Conservation (phyloP, 2,888 invertebrate species). For the Pelosia muscerda region DNA sequence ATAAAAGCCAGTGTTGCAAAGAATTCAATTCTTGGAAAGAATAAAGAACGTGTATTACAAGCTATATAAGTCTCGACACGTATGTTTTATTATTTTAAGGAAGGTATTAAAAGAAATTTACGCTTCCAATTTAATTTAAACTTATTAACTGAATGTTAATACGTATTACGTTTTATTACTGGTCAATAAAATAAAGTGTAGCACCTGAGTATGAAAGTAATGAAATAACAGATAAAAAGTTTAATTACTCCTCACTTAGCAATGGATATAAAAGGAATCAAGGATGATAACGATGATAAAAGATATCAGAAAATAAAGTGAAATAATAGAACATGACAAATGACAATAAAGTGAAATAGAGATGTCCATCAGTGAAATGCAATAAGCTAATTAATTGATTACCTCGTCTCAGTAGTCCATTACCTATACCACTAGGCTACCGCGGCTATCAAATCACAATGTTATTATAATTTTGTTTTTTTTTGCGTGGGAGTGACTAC, state of each 20-base stretch:
- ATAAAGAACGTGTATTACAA: conserved; percentile 20
- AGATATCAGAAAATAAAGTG: not conserved
- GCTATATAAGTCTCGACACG: conserved; percentile 22
- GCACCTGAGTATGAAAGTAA: conserved; percentile 32
- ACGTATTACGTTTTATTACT: conserved; percentile 28
- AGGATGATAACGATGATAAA: too few species aligned
- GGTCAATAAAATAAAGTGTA: conserved; percentile 37
- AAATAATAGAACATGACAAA: conserved; percentile 3
- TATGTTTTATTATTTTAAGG: conserved; percentile 38
- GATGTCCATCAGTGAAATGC: too few species aligned
- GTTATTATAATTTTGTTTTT: too few species aligned
- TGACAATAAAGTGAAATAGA: too few species aligned
- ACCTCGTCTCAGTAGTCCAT: too few species aligned
- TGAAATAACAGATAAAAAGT: conserved; percentile 25
- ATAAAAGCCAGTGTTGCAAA: conserved; percentile 21
- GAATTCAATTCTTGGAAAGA: conserved; percentile 24
- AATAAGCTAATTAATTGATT: too few species aligned
- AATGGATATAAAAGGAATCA: not conserved
- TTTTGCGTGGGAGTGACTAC: too few species aligned
- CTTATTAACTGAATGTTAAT: conserved; percentile 22
- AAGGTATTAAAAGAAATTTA: conserved; percentile 43
- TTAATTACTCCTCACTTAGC: conserved; percentile 24
- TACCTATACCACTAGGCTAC: too few species aligned
- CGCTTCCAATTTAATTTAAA: conserved; percentile 27
- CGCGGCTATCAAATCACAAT: too few species aligned